These are phyloP conservation scores for Tetramorium bicarinatum DNA, from an alignment of 2,888 invertebrate species.

Conservation along the genomic window DNA sequence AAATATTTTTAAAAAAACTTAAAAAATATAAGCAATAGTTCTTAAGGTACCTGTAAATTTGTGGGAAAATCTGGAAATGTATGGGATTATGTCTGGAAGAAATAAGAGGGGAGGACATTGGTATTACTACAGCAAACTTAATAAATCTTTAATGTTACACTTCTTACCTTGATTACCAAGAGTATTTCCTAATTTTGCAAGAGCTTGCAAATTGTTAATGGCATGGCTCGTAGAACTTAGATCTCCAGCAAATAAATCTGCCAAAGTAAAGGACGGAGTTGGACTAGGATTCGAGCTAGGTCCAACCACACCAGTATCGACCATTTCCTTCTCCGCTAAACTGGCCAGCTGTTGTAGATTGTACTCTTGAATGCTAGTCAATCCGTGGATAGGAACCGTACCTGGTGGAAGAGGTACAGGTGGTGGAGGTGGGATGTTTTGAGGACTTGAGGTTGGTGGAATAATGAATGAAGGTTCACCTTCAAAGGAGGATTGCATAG, in stretches of 20 bases:
- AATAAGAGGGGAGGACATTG: slow-evolving; percentile 9
- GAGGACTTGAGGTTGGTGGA: slow-evolving; percentile 85
- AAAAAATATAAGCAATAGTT: not conserved
- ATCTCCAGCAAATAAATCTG: slow-evolving; percentile 92
- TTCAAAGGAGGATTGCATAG: slow-evolving; percentile 93
- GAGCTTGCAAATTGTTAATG: slow-evolving; percentile 95
- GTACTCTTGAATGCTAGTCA: slow-evolving; percentile 94
- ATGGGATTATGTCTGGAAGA: slow-evolving; percentile 20
- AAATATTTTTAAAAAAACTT: slow-evolving; percentile 16
- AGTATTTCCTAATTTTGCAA: slow-evolving; percentile 93
- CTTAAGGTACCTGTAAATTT: not conserved
- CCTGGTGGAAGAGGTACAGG: slow-evolving; percentile 80
- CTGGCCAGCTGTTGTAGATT: slow-evolving; percentile 94
- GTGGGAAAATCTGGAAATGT: slow-evolving; percentile 35
- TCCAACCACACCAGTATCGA: slow-evolving; percentile 82
- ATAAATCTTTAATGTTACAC: not conserved
- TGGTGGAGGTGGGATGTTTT: slow-evolving; percentile 84
- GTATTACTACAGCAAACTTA: not conserved
- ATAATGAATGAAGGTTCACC: slow-evolving; percentile 89
- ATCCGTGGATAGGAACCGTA: slow-evolving; percentile 86
- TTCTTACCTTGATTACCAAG: slow-evolving; percentile 87
- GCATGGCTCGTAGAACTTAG: slow-evolving; percentile 91
- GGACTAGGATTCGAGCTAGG: slow-evolving; percentile 87
- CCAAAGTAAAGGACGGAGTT: slow-evolving; percentile 91
- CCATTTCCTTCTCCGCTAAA: slow-evolving; percentile 90